Conservation (phyloP, 1,140 invertebrate genomes). For the Cephus cinctus region DNA sequence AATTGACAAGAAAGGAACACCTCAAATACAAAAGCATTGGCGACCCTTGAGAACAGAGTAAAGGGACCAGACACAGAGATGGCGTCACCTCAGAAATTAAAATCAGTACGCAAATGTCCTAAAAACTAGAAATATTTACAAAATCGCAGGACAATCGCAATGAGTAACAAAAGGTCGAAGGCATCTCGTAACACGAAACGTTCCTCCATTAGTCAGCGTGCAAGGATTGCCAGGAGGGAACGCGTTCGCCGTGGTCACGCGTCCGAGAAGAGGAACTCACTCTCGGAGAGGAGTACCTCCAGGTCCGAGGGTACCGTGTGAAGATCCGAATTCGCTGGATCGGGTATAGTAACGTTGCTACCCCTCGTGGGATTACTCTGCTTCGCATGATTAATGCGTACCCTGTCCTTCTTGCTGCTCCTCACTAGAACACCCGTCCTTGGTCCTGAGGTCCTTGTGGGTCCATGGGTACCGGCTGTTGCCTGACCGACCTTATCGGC, state of each 20-base stretch:
- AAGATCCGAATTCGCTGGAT: conserved; percentile 57
- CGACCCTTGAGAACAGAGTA: no score
- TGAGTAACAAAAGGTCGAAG: no score
- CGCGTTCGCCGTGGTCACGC: conserved; percentile 45
- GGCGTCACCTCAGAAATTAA: no score
- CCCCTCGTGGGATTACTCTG: conserved; percentile 28
- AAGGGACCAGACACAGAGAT: no score
- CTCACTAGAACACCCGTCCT: conserved; percentile 56
- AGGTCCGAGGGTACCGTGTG: conserved; percentile 66
- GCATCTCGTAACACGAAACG: no score
- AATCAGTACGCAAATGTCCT: no score
- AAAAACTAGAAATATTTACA: not conserved
- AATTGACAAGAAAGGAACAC: no score
- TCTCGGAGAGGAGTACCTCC: conserved; percentile 63
- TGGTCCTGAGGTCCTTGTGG: conserved; percentile 27
- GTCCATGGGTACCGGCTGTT: conserved; percentile 16
- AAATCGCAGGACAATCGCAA: no score
- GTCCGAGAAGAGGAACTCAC: conserved; percentile 62
- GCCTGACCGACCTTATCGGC: conserved; percentile 56
- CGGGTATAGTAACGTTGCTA: conserved; percentile 28
- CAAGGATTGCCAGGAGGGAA: conserved; percentile 11
- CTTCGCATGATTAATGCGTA: conserved; percentile 34
- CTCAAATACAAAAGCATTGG: no score
- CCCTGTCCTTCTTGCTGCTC: conserved; percentile 45
- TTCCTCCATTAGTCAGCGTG: no score